Evolutionary conservation across 2,113 vertebrate genomes (phyloP).

Genomic region (Morone chrysops): DNA sequence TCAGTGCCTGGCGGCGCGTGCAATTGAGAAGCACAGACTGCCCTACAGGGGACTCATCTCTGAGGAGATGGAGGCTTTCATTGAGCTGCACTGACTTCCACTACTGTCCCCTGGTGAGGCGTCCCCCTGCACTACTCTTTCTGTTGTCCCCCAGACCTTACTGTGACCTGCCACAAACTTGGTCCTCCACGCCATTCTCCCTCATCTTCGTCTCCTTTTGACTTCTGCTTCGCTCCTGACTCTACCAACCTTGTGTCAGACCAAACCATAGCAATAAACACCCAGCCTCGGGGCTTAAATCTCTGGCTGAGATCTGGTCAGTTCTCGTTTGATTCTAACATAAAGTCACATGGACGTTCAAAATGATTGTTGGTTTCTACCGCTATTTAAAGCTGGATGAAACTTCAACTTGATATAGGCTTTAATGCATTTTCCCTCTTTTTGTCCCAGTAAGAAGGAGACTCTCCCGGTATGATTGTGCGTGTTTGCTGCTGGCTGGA

Average conservation of each 20-base stretch:
- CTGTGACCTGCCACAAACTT: conserved; percentile 15
- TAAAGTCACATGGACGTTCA: conserved; percentile 30
- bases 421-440: conserved; percentile 31
- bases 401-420: conserved; percentile 27
- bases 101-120: conserved; percentile 21
- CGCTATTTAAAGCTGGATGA: conserved; percentile 40
- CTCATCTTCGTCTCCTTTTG: conserved; percentile 11
- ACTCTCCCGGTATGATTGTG: conserved; percentile 18
- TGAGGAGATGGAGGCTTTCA: conserved; percentile 95
- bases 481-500: conserved; percentile 39
- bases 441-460: conserved; percentile 1
- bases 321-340: conserved; percentile 41
- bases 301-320: conserved; percentile 43
- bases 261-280: conserved; percentile 76
- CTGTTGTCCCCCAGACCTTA: conserved; percentile 3
- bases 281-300: conserved; percentile 28
- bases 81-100: conserved; percentile 90
- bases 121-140: conserved; percentile 32
- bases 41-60: conserved; percentile 96
- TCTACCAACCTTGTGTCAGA: conserved; percentile 48
- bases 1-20: conserved; percentile 96
- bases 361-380: conserved; percentile 37
- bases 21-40: conserved; percentile 92
- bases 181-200: background rate
- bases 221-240: conserved; percentile 15